These are phyloP conservation scores for Danaus plexippus DNA, from an alignment of 1,140 invertebrate genomes.

Conservation along the genomic window DNA sequence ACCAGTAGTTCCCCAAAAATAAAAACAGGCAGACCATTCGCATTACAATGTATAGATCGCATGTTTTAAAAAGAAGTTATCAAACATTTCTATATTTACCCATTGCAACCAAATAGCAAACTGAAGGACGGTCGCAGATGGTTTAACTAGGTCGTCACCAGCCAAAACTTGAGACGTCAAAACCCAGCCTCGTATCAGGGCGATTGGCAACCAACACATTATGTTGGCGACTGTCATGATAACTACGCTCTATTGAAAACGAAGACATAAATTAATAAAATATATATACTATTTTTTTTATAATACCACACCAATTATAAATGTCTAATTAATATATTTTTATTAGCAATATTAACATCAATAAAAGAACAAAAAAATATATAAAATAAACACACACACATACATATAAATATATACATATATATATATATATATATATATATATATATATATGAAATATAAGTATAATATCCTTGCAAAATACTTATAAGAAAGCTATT, in stretches of 20 bases:
- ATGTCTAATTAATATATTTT: too few relatives aligned
- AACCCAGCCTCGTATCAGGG: conserved; percentile 29
- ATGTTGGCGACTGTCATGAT: conserved; percentile 33
- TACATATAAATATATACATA: too few relatives aligned
- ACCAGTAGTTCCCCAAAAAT: too few relatives aligned
- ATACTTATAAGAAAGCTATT: background rate
- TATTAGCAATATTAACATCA: too few relatives aligned
- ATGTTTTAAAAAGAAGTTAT: conserved; percentile 2
- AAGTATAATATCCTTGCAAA: background rate
- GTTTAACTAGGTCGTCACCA: conserved; percentile 13
- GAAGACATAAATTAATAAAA: conserved; percentile 2
- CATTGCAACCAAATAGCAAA: conserved; percentile 43
- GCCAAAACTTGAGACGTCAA: conserved; percentile 26
- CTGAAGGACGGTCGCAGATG: conserved; percentile 19
- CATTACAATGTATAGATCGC: too few relatives aligned
- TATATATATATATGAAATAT: too few relatives aligned
- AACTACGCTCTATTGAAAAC: conserved; percentile 29
- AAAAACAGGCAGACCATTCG: too few relatives aligned
- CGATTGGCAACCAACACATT: conserved; percentile 39
- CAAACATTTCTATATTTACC: conserved; percentile 23
- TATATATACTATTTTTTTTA: too few relatives aligned
- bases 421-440: too few relatives aligned
- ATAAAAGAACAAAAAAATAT: too few relatives aligned
- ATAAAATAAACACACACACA: too few relatives aligned
- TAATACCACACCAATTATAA: too few relatives aligned